Base-by-base conservation (phyloP, 2,797 vertebrate species). In the Brachyrhaphis roseni region DNA sequence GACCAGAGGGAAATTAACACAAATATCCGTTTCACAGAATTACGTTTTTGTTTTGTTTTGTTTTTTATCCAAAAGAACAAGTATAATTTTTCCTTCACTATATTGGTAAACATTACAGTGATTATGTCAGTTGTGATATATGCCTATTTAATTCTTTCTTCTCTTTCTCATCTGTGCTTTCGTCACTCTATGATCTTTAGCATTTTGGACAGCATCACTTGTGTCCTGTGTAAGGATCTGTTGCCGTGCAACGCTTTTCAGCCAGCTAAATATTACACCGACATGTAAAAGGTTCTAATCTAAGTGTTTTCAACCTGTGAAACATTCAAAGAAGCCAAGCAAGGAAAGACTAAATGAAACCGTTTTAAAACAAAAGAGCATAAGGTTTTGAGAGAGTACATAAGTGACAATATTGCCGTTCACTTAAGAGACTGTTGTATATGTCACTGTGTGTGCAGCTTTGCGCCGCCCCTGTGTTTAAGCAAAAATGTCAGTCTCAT, bases 401-500 rank as follows among this genome's bases (percentile, higher is more conserved):
- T 78, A 72, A 84, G 84, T 87, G 36, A 57, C 23, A 79, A 77
- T 80, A 64, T 80, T 82, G 28, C 72, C 64, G 80, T 79, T 84
- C 46, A 20, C 55, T 45, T 2, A 8, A 41, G 74, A 72, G 76
- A 79, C 10, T 64, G 47, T 81, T 70, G 41, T 43, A 49, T 18
- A 36, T 46, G 71, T 83, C 49, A n/a, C 31, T 78, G 77, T 46
- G 59, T 74, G 62, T 72, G 78, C 41, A 51, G 80, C 80, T 75
- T 86, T 71, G 64, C n/a, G 72, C 74, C 46, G 53, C 74, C 10
- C 4, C 46, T 13, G 8, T 8, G 8, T 87, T 86, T 78, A 85
- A 90, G 51, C 88, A 81, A 39, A 77, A 62, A 78, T 86, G 84
- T 28, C 86, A 87, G 75, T 82, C 83, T 79, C 41, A 64, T 16